phyloP scores from a whole-genome alignment of 37 sponge, comb jelly and placozoan genomes.

The Cliona cf. orientalis region DNA sequence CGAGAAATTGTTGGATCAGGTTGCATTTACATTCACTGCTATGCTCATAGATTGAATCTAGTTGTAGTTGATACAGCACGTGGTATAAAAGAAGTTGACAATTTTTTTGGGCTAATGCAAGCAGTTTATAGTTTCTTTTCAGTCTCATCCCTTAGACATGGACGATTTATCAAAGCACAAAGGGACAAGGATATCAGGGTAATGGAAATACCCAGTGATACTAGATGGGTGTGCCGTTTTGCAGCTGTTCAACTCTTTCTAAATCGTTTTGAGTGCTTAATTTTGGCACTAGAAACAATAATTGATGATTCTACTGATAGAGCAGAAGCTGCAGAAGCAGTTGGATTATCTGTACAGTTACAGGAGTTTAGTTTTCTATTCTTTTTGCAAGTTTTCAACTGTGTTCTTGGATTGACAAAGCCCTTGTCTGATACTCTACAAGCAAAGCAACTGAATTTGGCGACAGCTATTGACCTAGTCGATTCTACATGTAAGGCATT shows the following conservation, averaged over 20 bases:
- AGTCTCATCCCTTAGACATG: not conserved
- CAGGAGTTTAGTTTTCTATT: not conserved
- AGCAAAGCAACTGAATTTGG: not conserved
- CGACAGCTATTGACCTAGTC: not conserved
- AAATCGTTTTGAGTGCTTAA: not conserved
- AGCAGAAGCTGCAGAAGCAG: not conserved
- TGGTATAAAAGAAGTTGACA: not conserved
- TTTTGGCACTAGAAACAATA: not conserved
- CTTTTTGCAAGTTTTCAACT: not conserved
- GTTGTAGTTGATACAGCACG: not conserved
- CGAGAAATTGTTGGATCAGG: not conserved
- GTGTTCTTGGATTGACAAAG: not conserved
- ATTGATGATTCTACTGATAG: not conserved
- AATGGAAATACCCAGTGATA: conserved; percentile 43
- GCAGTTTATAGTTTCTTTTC: no score
- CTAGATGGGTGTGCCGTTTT: conserved; percentile 32
- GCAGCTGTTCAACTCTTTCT: conserved; percentile 3
- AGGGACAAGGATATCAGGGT: not conserved
- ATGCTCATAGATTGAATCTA: not conserved
- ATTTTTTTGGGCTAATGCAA: not conserved
- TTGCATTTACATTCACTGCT: not conserved
- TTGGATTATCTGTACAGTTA: not conserved
- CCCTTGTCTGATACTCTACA: not conserved
- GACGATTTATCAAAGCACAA: not conserved
- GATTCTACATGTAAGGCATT: not conserved